Base-by-base conservation (phyloP, 2,888 invertebrate species). In the Liposcelis brunnea region DNA sequence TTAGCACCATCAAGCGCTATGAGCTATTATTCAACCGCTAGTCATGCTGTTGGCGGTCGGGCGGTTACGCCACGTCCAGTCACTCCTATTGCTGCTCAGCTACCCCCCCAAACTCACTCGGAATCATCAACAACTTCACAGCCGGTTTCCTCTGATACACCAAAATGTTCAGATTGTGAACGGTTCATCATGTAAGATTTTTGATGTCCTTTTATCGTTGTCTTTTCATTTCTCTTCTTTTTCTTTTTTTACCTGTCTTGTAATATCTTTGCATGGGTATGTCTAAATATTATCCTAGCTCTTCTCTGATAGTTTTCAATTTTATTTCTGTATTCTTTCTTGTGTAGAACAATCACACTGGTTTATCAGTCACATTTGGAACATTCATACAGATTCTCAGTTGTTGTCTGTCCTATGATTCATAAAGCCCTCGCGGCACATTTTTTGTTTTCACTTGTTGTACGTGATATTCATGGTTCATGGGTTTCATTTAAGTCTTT, bases 91-190 rank as follows among this genome's bases (percentile, higher is more conserved):
- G 63, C 59, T 52, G 58, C 54, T 55, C 59, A 60, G 56, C 61
- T 43, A 61, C 62, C 45, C 60, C 66, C 62, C 71, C 67, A 59
- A 69, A 66, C 60, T 56, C 63, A 58, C 58, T 70, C 65, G 69
- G 64, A 58, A 66, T 64, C 64, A 62, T 64, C 58, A 67, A 65
- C 63, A 65, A 61, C 61, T 49, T 62, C 61, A 56, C 64, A 65
- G 52, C 63, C 68, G 56, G 67, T 71, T 64, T 64, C 66, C 67
- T 65, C 68, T 67, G 62, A 71, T 59, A 67, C 71, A 54, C 75
- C 75, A 49, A 68, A 71, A 64, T 90, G 91, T 72, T 75, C 77
- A 60, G 82, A 81, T 60, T 91, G 90, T 71, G 83, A 82, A 67
- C 75, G 80, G 65, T 73, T 80, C 61, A 85, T 89, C 65, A 80